phyloP scores from a whole-genome alignment of 1,140 invertebrate genomes.

The Psilanteris sp. region DNA sequence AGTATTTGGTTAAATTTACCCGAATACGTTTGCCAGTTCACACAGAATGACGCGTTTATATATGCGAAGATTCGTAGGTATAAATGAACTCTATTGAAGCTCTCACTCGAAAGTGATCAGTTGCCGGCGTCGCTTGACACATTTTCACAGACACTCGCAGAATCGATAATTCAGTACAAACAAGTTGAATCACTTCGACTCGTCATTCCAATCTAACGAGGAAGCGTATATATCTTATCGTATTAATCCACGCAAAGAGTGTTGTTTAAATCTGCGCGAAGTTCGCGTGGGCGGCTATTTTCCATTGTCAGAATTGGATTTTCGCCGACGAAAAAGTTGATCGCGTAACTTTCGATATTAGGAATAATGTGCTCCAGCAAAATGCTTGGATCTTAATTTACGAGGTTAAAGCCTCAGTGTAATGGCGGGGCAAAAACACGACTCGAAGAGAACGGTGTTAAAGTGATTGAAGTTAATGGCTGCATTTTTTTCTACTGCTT shows the following conservation, averaged over 20 bases:
- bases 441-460: constrained; percentile 7
- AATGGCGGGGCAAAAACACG: constrained; percentile 22
- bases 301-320: constrained; percentile 37
- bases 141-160: constrained; percentile 8
- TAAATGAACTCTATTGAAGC: constrained; percentile 26
- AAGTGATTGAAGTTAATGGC: constrained; percentile 47
- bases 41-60: constrained; percentile 58
- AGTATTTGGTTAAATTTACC: constrained; percentile 53
- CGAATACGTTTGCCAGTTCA: constrained; percentile 66
- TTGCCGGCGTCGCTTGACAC: constrained; percentile 19
- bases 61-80: constrained; percentile 22
- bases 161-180: constrained; percentile 38
- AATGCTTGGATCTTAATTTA: constrained; percentile 41
- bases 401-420: constrained; percentile 12
- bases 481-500: constrained; percentile 18
- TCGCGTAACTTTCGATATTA: constrained; percentile 34
- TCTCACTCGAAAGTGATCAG: constrained; percentile 28
- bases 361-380: constrained; percentile 17
- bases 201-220: constrained; percentile 1
- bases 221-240: constrained; percentile 16
- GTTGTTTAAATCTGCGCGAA: constrained; percentile 6
- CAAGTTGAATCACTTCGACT: constrained; percentile 19
- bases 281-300: constrained; percentile 1
- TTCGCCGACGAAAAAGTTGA: constrained; percentile 8
- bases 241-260: neutral